Conservation (phyloP, 2,113 vertebrate species). For the Morone saxatilis region DNA sequence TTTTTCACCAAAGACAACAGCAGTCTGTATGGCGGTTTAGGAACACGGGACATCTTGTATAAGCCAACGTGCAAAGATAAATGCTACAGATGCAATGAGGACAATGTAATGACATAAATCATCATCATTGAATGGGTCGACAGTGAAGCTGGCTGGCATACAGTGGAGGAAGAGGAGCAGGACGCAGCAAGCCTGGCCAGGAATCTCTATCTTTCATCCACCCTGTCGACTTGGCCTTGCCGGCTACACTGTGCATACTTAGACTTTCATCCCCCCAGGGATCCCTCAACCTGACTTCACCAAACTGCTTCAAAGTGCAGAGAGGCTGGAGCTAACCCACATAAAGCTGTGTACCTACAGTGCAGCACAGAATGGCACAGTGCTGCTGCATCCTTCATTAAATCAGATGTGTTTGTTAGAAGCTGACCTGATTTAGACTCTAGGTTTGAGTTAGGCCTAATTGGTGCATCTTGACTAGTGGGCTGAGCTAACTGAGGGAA, state of each 20-base stretch:
- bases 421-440: constrained; percentile 75
- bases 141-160: constrained; percentile 29
- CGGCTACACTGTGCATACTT: constrained; percentile 51
- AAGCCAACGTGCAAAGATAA: constrained; percentile 27
- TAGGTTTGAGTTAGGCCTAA: constrained; percentile 68
- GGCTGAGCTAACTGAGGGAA: constrained; percentile 60
- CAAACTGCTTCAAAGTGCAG: constrained; percentile 76
- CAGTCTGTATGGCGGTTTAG: constrained; percentile 7
- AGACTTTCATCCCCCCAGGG: constrained; percentile 56
- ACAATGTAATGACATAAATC: constrained; percentile 48
- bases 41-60: constrained; percentile 36
- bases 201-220: constrained; percentile 50
- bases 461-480: constrained; percentile 60
- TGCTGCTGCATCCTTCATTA: constrained; percentile 66
- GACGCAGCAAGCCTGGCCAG: background rate
- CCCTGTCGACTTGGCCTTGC: constrained; percentile 48
- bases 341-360: constrained; percentile 65
- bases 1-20: constrained; percentile 38
- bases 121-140: constrained; percentile 19
- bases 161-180: constrained; percentile 11
- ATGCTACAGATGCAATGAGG: constrained; percentile 32
- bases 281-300: constrained; percentile 74
- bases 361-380: constrained; percentile 54
- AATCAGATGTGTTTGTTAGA: constrained; percentile 64
- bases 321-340: constrained; percentile 74